Evolutionary conservation across 2,888 invertebrate species (phyloP).

Genomic region (Teinopalpus imperialis): DNA sequence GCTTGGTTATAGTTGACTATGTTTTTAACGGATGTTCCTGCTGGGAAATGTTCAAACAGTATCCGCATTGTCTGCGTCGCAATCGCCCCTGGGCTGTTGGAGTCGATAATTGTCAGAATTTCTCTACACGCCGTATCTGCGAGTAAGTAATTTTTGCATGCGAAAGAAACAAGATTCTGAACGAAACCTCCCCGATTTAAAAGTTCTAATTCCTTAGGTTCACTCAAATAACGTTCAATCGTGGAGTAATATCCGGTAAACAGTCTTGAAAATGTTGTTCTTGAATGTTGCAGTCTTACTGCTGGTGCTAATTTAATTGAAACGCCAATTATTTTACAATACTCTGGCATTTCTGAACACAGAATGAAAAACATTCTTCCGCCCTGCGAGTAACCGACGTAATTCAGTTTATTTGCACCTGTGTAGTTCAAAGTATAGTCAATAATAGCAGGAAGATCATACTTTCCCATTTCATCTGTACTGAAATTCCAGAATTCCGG

Average conservation of each 20-base stretch:
- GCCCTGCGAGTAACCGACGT: constrained; percentile 90
- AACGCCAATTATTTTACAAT: constrained; percentile 83
- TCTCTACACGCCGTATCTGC: constrained; percentile 1
- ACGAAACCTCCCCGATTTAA: not conserved
- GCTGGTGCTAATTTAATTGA: constrained; percentile 86
- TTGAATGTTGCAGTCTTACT: constrained; percentile 63
- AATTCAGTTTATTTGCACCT: constrained; percentile 46
- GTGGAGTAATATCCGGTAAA: constrained; percentile 31
- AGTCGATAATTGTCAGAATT: constrained; percentile 17
- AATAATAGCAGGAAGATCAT: constrained; percentile 92
- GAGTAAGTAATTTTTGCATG: constrained; percentile 1
- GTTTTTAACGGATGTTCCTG: constrained; percentile 44
- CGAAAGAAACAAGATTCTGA: not conserved
- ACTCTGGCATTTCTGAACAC: constrained; percentile 83
- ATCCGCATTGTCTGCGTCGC: constrained; percentile 28
- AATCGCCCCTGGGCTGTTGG: constrained; percentile 34
- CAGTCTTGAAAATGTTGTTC: constrained; percentile 39
- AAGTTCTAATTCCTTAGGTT: constrained; percentile 3
- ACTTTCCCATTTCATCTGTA: constrained; percentile 88
- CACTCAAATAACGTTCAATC: constrained; percentile 33
- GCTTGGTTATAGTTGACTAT: constrained; percentile 42
- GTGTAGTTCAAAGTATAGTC: constrained; percentile 50
- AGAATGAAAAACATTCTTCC: constrained; percentile 85
- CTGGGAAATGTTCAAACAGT: constrained; percentile 39
- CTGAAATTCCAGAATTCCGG: constrained; percentile 67